These are phyloP conservation scores for Zaprionus nigranus DNA, from an alignment of 1,140 invertebrate genomes.

Conservation along the genomic window DNA sequence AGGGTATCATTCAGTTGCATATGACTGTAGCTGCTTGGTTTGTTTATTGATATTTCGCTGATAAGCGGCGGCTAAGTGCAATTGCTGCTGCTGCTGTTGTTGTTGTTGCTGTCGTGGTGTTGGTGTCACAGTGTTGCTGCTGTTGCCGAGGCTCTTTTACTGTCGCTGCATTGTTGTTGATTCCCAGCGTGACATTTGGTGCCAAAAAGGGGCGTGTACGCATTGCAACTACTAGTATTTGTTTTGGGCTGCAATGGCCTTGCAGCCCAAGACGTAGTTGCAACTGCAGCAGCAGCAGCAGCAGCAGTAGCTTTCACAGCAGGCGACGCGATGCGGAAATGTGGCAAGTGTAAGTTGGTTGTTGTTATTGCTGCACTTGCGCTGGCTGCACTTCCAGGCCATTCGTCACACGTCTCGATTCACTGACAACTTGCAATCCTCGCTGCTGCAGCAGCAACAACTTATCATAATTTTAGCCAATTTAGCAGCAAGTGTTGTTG, in stretches of 20 bases:
- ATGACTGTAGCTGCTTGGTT: background rate
- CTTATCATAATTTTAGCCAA: slow-evolving; percentile 75
- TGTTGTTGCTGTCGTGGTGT: background rate
- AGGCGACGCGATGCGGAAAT: slow-evolving; percentile 66
- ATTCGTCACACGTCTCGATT: slow-evolving; percentile 80
- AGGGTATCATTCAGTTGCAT: background rate
- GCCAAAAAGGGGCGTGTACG: slow-evolving; percentile 47
- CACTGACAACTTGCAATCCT: slow-evolving; percentile 70
- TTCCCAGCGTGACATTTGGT: slow-evolving; percentile 42
- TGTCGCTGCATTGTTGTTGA: slow-evolving; percentile 45
- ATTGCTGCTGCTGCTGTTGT: slow-evolving; percentile 4
- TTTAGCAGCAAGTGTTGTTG: slow-evolving; percentile 69
- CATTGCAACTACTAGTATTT: slow-evolving; percentile 39
- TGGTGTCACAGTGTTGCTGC: slow-evolving; percentile 11
- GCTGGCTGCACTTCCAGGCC: slow-evolving; percentile 76
- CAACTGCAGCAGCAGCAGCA: slow-evolving; percentile 10
- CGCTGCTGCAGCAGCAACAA: slow-evolving; percentile 36
- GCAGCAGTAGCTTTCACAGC: slow-evolving; percentile 22
- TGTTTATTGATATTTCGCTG: slow-evolving; percentile 55
- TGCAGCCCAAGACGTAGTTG: slow-evolving; percentile 26
- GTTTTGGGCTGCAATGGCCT: slow-evolving; percentile 44
- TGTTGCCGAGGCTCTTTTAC: slow-evolving; percentile 6
- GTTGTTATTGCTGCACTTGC: slow-evolving; percentile 45
- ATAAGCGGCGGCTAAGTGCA: slow-evolving; percentile 48
- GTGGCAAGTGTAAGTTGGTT: slow-evolving; percentile 24